Conservation (phyloP, 1,140 invertebrate species). For the Sitophilus oryzae region DNA sequence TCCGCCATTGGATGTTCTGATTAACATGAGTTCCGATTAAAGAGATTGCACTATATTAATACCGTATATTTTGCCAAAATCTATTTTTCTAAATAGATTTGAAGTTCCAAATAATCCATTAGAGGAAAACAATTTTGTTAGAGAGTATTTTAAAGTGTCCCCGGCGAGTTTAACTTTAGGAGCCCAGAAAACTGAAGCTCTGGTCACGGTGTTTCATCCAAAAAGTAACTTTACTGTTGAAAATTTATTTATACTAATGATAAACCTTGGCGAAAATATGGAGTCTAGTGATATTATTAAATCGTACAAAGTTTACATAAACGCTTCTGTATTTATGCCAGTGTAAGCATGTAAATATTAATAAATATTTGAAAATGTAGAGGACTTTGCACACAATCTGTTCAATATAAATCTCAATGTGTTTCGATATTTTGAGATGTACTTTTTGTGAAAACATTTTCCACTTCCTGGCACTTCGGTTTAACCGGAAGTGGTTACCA, state of each 20-base stretch:
- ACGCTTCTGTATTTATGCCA: slow-evolving; percentile 9
- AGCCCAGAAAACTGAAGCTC: slow-evolving; percentile 10
- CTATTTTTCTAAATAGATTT: slow-evolving; percentile 10
- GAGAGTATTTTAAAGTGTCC: slow-evolving; percentile 9
- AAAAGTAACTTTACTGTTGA: slow-evolving; percentile 4
- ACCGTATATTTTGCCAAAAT: too few relatives aligned
- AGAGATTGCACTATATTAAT: too few relatives aligned
- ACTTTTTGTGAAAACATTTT: too few relatives aligned
- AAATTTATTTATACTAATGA: slow-evolving; percentile 6
- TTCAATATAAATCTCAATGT: too few relatives aligned
- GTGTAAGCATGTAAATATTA: slow-evolving; percentile 5
- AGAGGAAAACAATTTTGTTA: slow-evolving; percentile 6
- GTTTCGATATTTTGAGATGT: too few relatives aligned
- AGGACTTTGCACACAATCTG: too few relatives aligned
- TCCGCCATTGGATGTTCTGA: too few relatives aligned
- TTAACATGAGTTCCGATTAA: too few relatives aligned
- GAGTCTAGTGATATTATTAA: slow-evolving; percentile 6
- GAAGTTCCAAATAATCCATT: slow-evolving; percentile 10
- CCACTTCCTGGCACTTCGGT: too few relatives aligned
- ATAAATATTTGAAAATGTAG: too few relatives aligned
- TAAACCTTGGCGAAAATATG: slow-evolving; percentile 11
- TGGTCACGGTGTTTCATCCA: slow-evolving; percentile 7
- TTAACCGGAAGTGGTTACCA: too few relatives aligned
- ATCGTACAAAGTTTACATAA: slow-evolving; percentile 7
- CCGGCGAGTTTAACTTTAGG: slow-evolving; percentile 1